A percentile compares a stretch with the other conserved stretches of the same genome.
These are phyloP conservation scores for Vicugna pacos DNA, from an alignment of 2,113 vertebrate species.

Conservation along the genomic window DNA sequence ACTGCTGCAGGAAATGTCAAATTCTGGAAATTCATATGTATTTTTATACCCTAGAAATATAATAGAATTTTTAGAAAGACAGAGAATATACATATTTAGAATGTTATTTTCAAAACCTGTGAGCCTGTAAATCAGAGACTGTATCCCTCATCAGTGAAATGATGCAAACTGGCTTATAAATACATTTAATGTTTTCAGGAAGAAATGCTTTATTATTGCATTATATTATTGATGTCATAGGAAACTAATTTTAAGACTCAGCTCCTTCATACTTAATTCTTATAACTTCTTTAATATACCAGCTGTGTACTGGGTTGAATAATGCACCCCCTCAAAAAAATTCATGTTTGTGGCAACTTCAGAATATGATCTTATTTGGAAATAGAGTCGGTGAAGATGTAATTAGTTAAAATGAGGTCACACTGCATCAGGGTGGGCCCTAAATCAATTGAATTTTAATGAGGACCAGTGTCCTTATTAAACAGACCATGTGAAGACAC, in stretches of 20 bases:
- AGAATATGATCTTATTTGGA: not conserved
- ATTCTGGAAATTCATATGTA: not conserved
- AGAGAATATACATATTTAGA: not conserved
- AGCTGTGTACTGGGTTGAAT: not conserved
- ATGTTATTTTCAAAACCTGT: not conserved
- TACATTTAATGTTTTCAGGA: not conserved
- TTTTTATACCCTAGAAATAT: not conserved
- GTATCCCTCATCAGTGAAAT: not conserved
- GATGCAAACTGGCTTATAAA: not conserved
- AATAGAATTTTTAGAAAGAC: constrained; percentile 37
- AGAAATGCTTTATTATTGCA: not conserved
- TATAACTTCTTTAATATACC: not conserved
- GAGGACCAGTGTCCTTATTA: not conserved
- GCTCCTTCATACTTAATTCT: not conserved
- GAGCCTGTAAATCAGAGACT: not conserved
- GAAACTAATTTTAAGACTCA: not conserved
- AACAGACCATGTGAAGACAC: not conserved
- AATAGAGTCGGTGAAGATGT: not conserved
- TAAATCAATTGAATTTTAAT: not conserved
- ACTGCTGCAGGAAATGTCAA: not conserved
- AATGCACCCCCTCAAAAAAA: not conserved
- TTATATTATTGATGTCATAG: not conserved
- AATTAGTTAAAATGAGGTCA: not conserved
- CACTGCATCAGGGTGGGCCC: not conserved
- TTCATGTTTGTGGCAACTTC: not conserved